Evolutionary conservation across 2,113 vertebrate genomes (phyloP), one percentile per base, ranked within the genome.

Genomic region (Pollachius pollachius): DNA sequence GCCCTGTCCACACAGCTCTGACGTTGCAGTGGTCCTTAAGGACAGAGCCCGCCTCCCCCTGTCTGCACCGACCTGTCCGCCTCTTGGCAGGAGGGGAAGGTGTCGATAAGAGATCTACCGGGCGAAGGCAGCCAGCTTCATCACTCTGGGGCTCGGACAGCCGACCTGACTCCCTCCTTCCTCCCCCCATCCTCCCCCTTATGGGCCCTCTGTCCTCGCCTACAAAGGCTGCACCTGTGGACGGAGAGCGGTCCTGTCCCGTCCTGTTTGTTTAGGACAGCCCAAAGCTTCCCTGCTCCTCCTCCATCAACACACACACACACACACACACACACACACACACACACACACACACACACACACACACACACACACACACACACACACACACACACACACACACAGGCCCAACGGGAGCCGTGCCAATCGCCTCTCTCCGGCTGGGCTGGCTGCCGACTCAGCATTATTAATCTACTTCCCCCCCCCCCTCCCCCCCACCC

Each of bases 211-310:
- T 54, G 67, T 18, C 52, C 54, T 73, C 58, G 62, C 67, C 85
- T 77, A 81, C 84, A 84, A 84, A 86, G 82, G 78, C 83, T 83
- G 83, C 90, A 93, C 91, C 91, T 92, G 90, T 87, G 89, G 81
- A 89, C 84, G 77, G 61, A 76, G 79, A 84, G 71, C 83, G 78
- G 41, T 90, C 91, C 91, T 90, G 9, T 8, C 41, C 12, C 41
- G 12, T 48, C 41, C 41, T 92, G 90, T 93, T 92, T 93, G 82
- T 72, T 66, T 90, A 90, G 89, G 91, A 90, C 73, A 71, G 59
- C 75, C 6, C 54, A 65, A 67, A 3, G 37, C 77, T 86, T 90
- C 90, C 85, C 83, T 68, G 71, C 60, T 68, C 80, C 64, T 74
- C 62, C 25, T 30, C 54, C 52, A 68, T 62, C 15, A 68, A 73